Percentiles rank a stretch among this genome's conserved stretches.
phyloP scores from a whole-genome alignment of 2,797 vertebrate species.

The Numenius phaeopus region DNA sequence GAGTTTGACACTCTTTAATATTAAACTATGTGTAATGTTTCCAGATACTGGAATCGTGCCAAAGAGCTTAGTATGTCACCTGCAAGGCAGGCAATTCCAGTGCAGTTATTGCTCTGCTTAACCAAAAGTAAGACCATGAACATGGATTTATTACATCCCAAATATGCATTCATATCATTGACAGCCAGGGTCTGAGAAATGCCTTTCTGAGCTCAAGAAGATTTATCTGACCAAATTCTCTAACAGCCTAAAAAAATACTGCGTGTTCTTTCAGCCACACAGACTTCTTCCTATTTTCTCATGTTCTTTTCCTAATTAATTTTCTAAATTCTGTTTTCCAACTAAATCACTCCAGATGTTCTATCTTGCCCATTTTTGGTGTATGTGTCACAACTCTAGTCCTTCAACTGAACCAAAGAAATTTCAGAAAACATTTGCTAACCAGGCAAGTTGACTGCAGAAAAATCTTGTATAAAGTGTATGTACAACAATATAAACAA shows the following conservation, averaged over 20 bases:
- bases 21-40: not conserved
- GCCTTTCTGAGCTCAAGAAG: not conserved
- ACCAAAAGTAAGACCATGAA: not conserved
- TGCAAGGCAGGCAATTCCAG: not conserved
- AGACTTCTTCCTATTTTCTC: not conserved
- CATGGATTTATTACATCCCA: not conserved
- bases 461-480: not conserved
- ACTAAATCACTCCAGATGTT: not conserved
- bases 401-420: not conserved
- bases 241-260: not conserved
- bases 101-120: not conserved
- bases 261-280: not conserved
- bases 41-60: not conserved
- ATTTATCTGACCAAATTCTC: not conserved
- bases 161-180: not conserved
- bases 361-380: not conserved
- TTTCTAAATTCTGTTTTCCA: not conserved
- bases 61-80: not conserved
- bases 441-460: not conserved
- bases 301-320: not conserved
- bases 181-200: not conserved
- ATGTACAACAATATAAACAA: not conserved
- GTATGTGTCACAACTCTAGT: not conserved
- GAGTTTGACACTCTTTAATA: not conserved
- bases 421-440: not conserved